Conservation (phyloP, 2,113 vertebrate species). For the Sula dactylatra region DNA sequence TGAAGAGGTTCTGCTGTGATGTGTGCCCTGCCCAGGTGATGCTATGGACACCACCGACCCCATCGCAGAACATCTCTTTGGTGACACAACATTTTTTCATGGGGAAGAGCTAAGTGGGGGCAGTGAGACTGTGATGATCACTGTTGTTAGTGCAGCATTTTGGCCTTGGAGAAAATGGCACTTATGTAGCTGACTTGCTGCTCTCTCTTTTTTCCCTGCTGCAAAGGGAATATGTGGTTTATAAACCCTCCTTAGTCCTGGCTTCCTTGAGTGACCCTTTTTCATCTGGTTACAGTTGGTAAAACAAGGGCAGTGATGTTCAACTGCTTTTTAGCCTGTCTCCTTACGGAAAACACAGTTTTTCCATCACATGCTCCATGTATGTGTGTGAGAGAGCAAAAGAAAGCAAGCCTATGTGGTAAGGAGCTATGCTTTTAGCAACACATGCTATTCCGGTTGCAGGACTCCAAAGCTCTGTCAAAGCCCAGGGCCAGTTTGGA, state of each 20-base stretch:
- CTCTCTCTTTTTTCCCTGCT: neutral
- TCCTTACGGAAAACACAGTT: neutral
- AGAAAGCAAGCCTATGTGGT: neutral
- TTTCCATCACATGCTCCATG: neutral
- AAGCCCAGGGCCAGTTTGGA: neutral
- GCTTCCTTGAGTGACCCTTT: neutral
- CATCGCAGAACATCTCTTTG: neutral
- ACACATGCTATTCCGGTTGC: fast-evolving
- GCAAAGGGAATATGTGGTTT: neutral
- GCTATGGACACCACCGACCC: neutral
- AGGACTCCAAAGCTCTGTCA: neutral
- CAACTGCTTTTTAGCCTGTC: neutral
- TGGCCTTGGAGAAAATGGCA: neutral
- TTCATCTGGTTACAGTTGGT: neutral
- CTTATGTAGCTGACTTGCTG: neutral
- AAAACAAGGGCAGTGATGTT: neutral
- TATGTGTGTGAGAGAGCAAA: neutral
- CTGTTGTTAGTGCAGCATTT: neutral
- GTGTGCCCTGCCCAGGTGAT: neutral
- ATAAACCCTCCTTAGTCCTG: neutral
- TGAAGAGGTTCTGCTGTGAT: neutral
- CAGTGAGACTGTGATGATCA: neutral
- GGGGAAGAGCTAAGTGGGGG: neutral
- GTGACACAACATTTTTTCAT: neutral
- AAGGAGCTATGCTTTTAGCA: neutral